A percentile compares a stretch with the other conserved stretches of the same genome.
These are phyloP conservation scores for Caenorhabditis sp. DNA, from an alignment of 2,888 invertebrate genomes.

Conservation along the genomic window DNA sequence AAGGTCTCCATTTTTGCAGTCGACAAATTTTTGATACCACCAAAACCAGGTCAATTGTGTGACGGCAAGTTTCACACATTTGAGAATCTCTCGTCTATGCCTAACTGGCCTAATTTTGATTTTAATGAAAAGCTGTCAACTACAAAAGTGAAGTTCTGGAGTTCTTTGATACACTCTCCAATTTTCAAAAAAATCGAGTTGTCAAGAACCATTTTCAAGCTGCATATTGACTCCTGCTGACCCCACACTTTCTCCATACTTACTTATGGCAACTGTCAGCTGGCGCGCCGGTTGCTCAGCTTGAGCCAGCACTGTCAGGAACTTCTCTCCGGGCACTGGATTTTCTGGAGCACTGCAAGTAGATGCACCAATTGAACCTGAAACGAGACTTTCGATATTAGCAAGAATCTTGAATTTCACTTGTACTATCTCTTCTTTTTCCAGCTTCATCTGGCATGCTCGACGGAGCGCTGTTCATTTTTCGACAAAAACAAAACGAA, in stretches of 20 bases:
- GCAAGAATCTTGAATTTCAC: background rate
- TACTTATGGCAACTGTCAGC: conserved; percentile 36
- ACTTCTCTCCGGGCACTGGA: conserved; percentile 6
- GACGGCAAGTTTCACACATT: too few species aligned
- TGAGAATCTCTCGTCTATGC: too few species aligned
- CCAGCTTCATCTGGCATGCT: conserved; percentile 11
- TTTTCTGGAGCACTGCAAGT: conserved; percentile 29
- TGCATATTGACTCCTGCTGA: conserved; percentile 83
- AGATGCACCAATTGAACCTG: conserved; percentile 50
- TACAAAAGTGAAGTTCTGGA: too few species aligned
- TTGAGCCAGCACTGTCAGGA: conserved; percentile 16
- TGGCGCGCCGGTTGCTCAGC: conserved; percentile 37
- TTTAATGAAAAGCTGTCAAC: too few species aligned
- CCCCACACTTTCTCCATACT: conserved; percentile 76
- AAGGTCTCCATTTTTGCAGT: too few species aligned
- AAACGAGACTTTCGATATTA: background rate
- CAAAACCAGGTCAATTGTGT: too few species aligned
- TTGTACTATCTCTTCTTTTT: conserved; percentile 53
- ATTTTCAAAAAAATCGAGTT: too few species aligned
- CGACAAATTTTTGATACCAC: too few species aligned
- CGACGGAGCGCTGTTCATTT: conserved; percentile 16
- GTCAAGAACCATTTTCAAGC: too few species aligned
- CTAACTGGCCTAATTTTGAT: too few species aligned
- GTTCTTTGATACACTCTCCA: too few species aligned
- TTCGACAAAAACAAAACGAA: conserved; percentile 12